A percentile compares a stretch with the other conserved stretches of the same genome.
These are phyloP conservation scores for Cantharis flavilabris DNA, from an alignment of 2,888 invertebrate species.

Conservation along the genomic window DNA sequence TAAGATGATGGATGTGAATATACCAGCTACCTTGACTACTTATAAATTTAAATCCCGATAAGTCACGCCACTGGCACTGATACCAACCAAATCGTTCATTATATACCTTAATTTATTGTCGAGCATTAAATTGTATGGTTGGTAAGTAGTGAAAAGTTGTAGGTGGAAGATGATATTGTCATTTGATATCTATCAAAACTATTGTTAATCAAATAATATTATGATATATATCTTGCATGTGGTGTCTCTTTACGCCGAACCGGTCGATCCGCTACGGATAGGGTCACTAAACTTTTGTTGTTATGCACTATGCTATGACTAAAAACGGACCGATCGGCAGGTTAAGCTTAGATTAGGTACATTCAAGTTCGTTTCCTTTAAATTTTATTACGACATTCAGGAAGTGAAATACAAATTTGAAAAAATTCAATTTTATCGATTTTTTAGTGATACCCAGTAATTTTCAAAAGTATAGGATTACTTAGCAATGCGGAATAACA, in stretches of 20 bases:
- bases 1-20: background rate
- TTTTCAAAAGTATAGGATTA: background rate
- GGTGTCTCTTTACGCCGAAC: slow-evolving; percentile 13
- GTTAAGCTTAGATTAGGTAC: slow-evolving; percentile 18
- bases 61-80: background rate
- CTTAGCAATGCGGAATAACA: background rate
- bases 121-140: background rate
- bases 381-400: background rate
- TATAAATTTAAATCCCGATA: background rate
- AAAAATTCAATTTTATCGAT: background rate
- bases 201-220: slow-evolving; percentile 1
- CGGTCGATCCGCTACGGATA: slow-evolving; percentile 27
- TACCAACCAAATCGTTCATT: background rate
- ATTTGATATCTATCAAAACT: background rate
- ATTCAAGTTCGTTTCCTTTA: background rate
- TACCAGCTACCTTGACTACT: background rate
- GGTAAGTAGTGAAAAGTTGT: background rate
- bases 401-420: background rate
- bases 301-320: slow-evolving; percentile 23
- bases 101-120: background rate
- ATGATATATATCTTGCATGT: slow-evolving; percentile 16
- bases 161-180: background rate
- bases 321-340: slow-evolving; percentile 20
- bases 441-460: background rate
- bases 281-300: slow-evolving; percentile 27